Evolutionary conservation across 2,113 vertebrate species (phyloP), one percentile per base, ranked within the genome.

Genomic region (Tetrax tetrax): DNA sequence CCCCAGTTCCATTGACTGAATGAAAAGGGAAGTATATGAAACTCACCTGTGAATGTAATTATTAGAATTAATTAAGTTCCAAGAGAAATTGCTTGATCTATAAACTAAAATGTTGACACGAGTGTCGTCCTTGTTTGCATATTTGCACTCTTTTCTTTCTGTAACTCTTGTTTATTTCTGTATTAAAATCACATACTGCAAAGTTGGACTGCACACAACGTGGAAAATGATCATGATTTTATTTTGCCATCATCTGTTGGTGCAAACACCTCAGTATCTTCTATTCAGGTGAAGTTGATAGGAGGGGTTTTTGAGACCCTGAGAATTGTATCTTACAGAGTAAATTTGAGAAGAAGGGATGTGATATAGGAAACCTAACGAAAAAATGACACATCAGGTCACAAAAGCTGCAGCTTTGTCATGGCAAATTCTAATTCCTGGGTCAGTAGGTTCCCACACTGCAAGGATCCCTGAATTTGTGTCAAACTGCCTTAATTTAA

Each of bases 11-110:
- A 0, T 38, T 80, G 54, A 25, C 5, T 24, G 57, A 75, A 68
- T 64, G 69, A 10, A 29, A 84, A 81, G 69, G 86, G 93, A 92
- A 92, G 88, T 89, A 51, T 89, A 56, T 92, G 76, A 72, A 86
- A 75, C 29, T 89, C 17, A 20, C 37, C 69, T 14, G 0, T 60
- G 24, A 47, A 24, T 57, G 19, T 28, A 74, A 59, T 86, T 63
- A 63, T 12, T 74, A 59, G 35, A 74, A 75, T 37, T 54, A 24
- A 17, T 78, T 53, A 9, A 35, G 8, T 89, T 89, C n/a, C 3
- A 5, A 53, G 86, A 75, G n/a, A 35, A 87, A 66, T 3, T 48
- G 51, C 86, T 95, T 90, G 77, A n/a, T 47, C 29, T 25, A 24
- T 60, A 45, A 83, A 75, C 35, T 86, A 28, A 80, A 85, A 59